Base-by-base conservation (phyloP, 1,140 invertebrate species). In the Caenorhabditis latens region DNA sequence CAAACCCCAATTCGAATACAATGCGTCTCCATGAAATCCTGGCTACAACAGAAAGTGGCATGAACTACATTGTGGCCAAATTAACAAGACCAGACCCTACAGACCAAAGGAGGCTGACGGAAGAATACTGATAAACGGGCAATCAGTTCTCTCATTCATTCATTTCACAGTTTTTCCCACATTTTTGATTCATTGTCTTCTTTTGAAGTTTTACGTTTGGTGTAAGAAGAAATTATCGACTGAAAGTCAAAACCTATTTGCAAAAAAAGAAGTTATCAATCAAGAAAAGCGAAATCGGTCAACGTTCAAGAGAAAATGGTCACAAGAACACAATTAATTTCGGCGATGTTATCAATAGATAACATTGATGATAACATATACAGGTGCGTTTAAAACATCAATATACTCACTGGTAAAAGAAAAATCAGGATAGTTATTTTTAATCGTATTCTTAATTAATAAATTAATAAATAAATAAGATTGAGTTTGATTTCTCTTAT, bases 271-370 rank as follows among this genome's bases (percentile, higher is more conserved):
- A 14, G 24, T 63, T 16, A 11, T 24, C 32, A 11, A 4, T 32
- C 1, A 46, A 24, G 42, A n/a, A 46, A 46, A 71, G 0, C 42
- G 43, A 46, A 71, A 71, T 65, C 32, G 61, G 67, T 48, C 67
- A 71, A 46, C 24, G 40, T 71, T 71, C 67, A 71, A 42, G 0
- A 43, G 24, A 46, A 32, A 11, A 79, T 79, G 71, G 71, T 79
- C 8, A 79, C 71, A 79, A 19, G 46, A 53, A 42, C 71, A n/a
- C 71, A 79, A 32, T 24, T 79, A 14, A 79, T 79, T 50, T 50
- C 71, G 71, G 71, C 71, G 46, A 79, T 79, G 71, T 79, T 79
- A 79, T 79, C 71, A 79, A 79, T 79, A 53, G 71, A 79, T 79
- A 79, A 79, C 46, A 79, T 79, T 13, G 71, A 79, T 79, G 71